Base-by-base conservation (phyloP, 2,888 invertebrate species). In the Arrhopalites spinosus region DNA sequence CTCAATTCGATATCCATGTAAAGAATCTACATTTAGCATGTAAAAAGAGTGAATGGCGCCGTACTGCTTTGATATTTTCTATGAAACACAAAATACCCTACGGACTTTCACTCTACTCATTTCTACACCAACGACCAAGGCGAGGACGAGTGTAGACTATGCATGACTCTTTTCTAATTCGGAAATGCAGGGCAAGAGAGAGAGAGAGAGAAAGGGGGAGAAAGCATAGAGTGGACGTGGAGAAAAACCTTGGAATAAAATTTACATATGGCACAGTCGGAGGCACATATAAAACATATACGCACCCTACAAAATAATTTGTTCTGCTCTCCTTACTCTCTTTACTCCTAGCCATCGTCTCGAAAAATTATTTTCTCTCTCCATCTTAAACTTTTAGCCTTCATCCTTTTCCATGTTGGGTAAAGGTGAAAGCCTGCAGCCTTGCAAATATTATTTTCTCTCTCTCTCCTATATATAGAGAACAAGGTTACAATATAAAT, bases 111-210 rank as follows among this genome's bases (percentile, higher is more conserved):
- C 36, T 36, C 11, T 36, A 7, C 36, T 36, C 36, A 11, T n/a
- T n/a, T n/a, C n/a, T n/a, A n/a, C n/a, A n/a, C n/a, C n/a, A n/a
- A n/a, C n/a, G n/a, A n/a, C n/a, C n/a, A n/a, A n/a, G n/a, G n/a
- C n/a, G n/a, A n/a, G n/a, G n/a, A n/a, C n/a, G n/a, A n/a, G n/a
- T n/a, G 53, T 50, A 69, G 69, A n/a, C 69, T 53, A 69, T 59
- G 72, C 47, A 63, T 72, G 72, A 72, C 66, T 72, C 45, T 27
- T 72, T n/a, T 72, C 63, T 72, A 72, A 72, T 72, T 72, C 64
- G 45, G 64, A 72, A 72, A 72, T 50, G 63, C 47, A 72, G n/a
- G 63, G 23, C 20, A 63, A 66, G 43, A 59, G 13, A 11, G 5
- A 25, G 68, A 17, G 64, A 30, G 64, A 63, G 63, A 63, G 30